Percentiles rank a stretch among this genome's conserved stretches.
Conservation (phyloP, 2,797 vertebrate genomes). For the Ambastaia sidthimunki region DNA sequence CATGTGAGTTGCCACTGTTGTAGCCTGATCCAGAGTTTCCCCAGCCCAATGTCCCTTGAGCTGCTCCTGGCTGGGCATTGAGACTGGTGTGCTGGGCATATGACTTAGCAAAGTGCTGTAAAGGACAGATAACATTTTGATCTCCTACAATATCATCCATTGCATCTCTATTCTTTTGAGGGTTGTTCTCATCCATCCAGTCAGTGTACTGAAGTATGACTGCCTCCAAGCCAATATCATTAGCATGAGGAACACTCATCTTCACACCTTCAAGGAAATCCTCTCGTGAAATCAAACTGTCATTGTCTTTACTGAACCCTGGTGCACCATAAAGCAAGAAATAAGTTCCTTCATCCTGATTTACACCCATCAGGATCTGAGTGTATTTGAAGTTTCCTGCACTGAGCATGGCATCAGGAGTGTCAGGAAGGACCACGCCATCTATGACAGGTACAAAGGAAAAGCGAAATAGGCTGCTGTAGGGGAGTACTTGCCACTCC, state of each 20-base stretch:
- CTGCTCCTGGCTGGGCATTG: constrained; percentile 61
- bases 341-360: constrained; percentile 91
- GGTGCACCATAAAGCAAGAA: constrained; percentile 91
- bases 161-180: constrained; percentile 86
- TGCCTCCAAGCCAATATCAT: constrained; percentile 89
- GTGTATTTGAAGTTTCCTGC: constrained; percentile 85
- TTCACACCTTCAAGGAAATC: constrained; percentile 89
- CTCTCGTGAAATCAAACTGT: constrained; percentile 90
- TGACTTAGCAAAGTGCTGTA: constrained; percentile 83
- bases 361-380: constrained; percentile 88
- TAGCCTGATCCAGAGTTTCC: constrained; percentile 58
- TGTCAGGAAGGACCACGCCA: constrained; percentile 85
- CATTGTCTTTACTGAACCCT: constrained; percentile 93
- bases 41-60: constrained; percentile 55
- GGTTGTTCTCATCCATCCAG: constrained; percentile 90
- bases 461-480: constrained; percentile 87
- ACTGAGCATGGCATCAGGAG: constrained; percentile 84
- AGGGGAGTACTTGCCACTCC: constrained; percentile 86
- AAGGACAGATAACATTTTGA: constrained; percentile 91
- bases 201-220: constrained; percentile 93
- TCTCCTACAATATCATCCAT: constrained; percentile 92
- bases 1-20: constrained; percentile 74
- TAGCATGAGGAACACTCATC: constrained; percentile 88
- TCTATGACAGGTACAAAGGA: constrained; percentile 92
- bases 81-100: constrained; percentile 79